Evolutionary conservation across 2,113 vertebrate genomes (phyloP).

Genomic region (Solea solea): DNA sequence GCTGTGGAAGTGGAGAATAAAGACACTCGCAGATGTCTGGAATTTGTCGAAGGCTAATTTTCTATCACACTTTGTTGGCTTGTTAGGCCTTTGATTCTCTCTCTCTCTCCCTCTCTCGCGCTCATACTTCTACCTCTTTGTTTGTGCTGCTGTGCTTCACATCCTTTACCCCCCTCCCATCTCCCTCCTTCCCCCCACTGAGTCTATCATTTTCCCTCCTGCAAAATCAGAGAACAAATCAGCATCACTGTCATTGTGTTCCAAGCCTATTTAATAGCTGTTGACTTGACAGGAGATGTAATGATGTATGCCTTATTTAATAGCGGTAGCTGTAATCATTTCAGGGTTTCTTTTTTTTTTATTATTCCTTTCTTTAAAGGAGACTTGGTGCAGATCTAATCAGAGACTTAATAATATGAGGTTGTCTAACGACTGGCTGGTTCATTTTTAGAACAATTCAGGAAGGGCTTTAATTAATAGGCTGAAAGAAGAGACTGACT

Average conservation of each 20-base stretch:
- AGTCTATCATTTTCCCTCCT: background rate
- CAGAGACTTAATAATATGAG: conserved; percentile 64
- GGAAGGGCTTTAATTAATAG: conserved; percentile 63
- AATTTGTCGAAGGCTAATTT: conserved; percentile 60
- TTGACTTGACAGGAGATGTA: conserved; percentile 62
- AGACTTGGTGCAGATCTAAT: conserved; percentile 61
- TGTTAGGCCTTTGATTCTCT: conserved; percentile 51
- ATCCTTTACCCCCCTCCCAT: background rate
- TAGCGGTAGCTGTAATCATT: conserved; percentile 57
- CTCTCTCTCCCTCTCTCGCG: background rate
- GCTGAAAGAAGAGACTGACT: conserved; percentile 53
- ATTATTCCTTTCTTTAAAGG: conserved; percentile 20
- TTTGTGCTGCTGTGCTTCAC: background rate
- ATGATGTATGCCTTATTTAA: conserved; percentile 65
- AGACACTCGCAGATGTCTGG: conserved; percentile 42
- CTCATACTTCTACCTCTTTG: conserved; percentile 1
- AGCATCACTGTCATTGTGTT: conserved; percentile 38
- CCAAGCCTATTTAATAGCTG: conserved; percentile 47
- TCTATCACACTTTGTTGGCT: conserved; percentile 40
- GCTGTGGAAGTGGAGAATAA: conserved; percentile 23
- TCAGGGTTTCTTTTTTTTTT: background rate
- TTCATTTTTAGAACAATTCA: conserved; percentile 68
- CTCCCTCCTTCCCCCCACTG: background rate
- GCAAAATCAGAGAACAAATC: conserved; percentile 49
- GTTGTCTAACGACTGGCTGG: conserved; percentile 51